phyloP scores from a whole-genome alignment of 2,113 vertebrate species.

The Corythornis madagascariensis region DNA sequence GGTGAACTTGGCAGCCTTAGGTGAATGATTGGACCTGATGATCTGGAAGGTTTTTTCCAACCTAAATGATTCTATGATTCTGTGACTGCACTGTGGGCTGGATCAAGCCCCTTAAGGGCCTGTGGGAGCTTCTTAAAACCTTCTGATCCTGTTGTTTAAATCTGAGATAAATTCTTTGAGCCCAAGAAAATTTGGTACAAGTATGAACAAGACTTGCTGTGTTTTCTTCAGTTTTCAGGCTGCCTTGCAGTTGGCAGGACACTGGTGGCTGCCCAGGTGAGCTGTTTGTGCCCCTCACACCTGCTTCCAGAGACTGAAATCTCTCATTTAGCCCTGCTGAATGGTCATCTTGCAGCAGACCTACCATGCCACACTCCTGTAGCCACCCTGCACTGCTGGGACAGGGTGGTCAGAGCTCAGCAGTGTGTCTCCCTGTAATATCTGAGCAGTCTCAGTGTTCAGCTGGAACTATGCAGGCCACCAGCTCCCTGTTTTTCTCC shows the following conservation, averaged over 20 bases:
- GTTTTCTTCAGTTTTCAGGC: not conserved
- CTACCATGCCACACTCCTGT: not conserved
- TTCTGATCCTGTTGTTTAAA: conserved; percentile 39
- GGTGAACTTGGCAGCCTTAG: not conserved
- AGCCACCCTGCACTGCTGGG: rapidly evolving
- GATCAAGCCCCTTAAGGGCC: not conserved
- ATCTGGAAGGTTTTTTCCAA: not conserved
- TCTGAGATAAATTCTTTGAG: conserved; percentile 8
- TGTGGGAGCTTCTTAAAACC: not conserved
- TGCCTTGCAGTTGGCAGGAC: not conserved
- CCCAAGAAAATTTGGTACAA: not conserved
- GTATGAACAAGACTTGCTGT: not conserved
- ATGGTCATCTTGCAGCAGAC: not conserved
- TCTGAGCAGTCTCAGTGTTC: not conserved
- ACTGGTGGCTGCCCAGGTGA: not conserved
- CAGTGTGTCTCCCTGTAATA: not conserved
- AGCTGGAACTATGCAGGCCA: not conserved
- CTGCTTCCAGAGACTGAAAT: not conserved
- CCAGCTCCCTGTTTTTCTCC: not conserved
- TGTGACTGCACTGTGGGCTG: not conserved
- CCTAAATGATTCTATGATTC: not conserved
- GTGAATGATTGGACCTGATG: not conserved
- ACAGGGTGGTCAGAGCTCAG: not conserved
- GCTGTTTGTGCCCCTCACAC: not conserved
- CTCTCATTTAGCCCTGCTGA: not conserved